A percentile compares a stretch with the other conserved stretches of the same genome.
These are phyloP conservation scores for Phytoseiulus persimilis DNA, from an alignment of 2,888 invertebrate species.

Conservation along the genomic window DNA sequence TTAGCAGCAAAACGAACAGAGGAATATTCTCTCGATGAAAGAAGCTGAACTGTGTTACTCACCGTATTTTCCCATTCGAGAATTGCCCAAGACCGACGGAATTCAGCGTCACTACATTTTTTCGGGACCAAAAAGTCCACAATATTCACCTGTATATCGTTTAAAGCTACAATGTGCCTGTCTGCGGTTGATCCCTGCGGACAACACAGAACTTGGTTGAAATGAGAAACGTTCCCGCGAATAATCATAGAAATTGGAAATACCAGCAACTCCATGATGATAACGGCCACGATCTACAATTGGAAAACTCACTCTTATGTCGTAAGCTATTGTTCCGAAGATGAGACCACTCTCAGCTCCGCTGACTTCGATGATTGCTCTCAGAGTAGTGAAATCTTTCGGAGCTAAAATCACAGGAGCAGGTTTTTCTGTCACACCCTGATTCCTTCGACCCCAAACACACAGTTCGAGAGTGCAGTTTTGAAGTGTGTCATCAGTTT, in stretches of 20 bases:
- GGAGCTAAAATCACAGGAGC: conserved; percentile 12
- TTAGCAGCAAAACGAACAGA: background rate
- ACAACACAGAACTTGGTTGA: background rate
- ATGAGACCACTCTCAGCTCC: conserved; percentile 26
- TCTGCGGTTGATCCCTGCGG: conserved; percentile 13
- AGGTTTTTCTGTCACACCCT: background rate
- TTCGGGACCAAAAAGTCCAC: conserved; percentile 18
- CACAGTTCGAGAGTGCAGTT: conserved; percentile 33
- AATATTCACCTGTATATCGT: conserved; percentile 17
- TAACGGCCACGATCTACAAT: background rate
- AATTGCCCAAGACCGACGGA: background rate
- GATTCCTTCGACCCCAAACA: background rate
- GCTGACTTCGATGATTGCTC: conserved; percentile 6
- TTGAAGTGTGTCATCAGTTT: conserved; percentile 31
- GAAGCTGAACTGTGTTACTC: background rate
- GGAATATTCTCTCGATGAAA: background rate
- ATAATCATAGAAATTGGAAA: too few species aligned
- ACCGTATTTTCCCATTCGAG: conserved; percentile 30
- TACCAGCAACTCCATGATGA: too few species aligned
- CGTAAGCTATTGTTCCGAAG: conserved; percentile 8
- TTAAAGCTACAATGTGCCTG: conserved; percentile 14
- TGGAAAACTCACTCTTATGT: background rate
- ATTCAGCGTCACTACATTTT: background rate
- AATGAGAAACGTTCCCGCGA: too few species aligned
- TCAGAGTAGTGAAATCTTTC: conserved; percentile 6